These are phyloP conservation scores for Condylura cristata DNA, from an alignment of 2,113 vertebrate species.

Conservation along the genomic window DNA sequence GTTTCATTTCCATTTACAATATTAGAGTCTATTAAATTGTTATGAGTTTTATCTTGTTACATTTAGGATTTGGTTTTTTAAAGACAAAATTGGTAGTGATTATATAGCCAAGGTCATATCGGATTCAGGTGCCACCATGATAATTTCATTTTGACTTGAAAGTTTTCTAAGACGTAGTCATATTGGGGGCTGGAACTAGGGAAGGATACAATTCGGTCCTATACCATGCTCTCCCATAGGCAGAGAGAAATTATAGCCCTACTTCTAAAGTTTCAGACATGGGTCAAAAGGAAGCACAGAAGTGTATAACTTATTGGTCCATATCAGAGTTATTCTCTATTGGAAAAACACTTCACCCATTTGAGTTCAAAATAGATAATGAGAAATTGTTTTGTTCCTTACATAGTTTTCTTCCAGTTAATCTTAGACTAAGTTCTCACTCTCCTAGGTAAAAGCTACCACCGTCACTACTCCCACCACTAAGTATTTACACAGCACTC, in stretches of 20 bases:
- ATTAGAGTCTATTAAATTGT: not conserved
- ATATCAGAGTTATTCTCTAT: not conserved
- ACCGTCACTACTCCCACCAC: not conserved
- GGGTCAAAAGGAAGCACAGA: conserved; percentile 27
- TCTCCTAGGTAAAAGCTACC: not conserved
- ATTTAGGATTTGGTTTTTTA: not conserved
- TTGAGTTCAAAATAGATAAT: not conserved
- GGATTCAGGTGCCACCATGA: not conserved
- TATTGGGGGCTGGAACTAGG: not conserved
- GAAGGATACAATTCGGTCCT: not conserved
- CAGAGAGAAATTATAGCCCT: not conserved
- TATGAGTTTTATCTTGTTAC: not conserved
- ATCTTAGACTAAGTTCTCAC: not conserved
- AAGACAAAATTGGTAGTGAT: not conserved
- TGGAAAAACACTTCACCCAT: not conserved
- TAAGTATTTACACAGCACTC: not conserved
- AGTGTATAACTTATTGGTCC: not conserved
- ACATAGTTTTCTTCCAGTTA: not conserved
- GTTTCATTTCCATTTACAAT: conserved; percentile 25
- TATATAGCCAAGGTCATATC: not conserved
- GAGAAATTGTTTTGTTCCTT: not conserved
- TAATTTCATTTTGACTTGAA: not conserved
- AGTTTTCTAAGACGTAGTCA: not conserved
- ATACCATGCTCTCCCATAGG: not conserved
- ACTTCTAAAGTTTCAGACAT: not conserved